Base-by-base conservation (phyloP, 2,797 vertebrate species). In the Lepus oiostolus region DNA sequence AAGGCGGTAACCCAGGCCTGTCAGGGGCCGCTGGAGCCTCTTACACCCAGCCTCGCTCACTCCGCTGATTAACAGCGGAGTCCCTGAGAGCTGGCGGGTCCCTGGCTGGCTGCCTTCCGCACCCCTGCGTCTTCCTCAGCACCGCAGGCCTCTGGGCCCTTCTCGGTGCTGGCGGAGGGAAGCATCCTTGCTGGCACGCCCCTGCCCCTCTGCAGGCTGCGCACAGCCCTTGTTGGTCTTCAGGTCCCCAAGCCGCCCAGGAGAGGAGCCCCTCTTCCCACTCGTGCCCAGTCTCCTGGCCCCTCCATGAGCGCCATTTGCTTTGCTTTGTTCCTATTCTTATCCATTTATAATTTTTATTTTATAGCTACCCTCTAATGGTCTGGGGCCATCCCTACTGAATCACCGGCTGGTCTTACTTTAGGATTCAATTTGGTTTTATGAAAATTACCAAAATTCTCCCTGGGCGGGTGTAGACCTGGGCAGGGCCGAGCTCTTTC, bases 281-380 rank as follows among this genome's bases (percentile, higher is more conserved):
- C 68, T 67, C 93, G 74, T 93, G 84, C 74, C 80, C 19, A 83
- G 7, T 89, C 95, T 90, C 83, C 65, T 92, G 84, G 96, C 81
- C 93, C 77, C 26, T 95, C 92, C 92, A 97, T 96, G 94, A 96
- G 90, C 79, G 60, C 94, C 77, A 95, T 96, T 97, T 97, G 97
- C 96, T 97, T 96, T 97, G 96, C 95, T 97, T 94, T 97, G 86
- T 83, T 96, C 95, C 97, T 97, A 96, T 96, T 97, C 96, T 97
- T 97, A 97, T 96, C 96, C 96, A 95, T 96, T 95, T 95, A 96
- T 97, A 97, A 97, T 96, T 97, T 97, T 97, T 96, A 97, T 97
- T 97, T 97, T 97, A 97, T 96, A 95, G 95, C n/a, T 88, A 74
- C 79, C 65, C 95, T 87, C 90, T 97, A 97, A 97, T 97, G 96